Evolutionary conservation across 2,113 vertebrate genomes (phyloP), one percentile per base, ranked within the genome.

Genomic region (Falcunculus frontatus): DNA sequence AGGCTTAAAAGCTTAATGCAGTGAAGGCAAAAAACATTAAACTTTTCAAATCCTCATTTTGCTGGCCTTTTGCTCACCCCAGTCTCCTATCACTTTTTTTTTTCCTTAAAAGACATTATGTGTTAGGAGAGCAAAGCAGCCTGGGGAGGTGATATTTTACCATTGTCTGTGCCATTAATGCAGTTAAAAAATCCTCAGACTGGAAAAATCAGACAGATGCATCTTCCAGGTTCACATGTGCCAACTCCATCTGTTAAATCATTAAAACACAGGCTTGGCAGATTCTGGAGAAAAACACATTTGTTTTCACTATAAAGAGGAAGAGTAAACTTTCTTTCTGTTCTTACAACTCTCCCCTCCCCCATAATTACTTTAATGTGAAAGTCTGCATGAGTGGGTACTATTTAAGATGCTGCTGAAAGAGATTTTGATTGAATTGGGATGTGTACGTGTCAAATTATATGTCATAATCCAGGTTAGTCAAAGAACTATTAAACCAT

Each of bases 161-260:
- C 91, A 77, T 95, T 57, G 62, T 95, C 96, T 94, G 76, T 78
- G 95, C 96, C 89, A 75, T 74, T 96, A 97, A 94, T 85, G 93
- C 97, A 94, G 97, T 90, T 96, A 86, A 97, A 97, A 97, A 96
- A 95, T 94, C 97, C 91, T 95, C 97, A 97, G 97, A 97, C 97
- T 97, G 97, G 97, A 96, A 97, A 97, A 97, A 94, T 94, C 96
- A 98, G 98, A 97, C 98, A 98, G 97, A 97, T 97, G 98, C 94
- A 95, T 97, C 97, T 96, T 89, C 90, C 97, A 93, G 97, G 97
- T 98, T 97, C 96, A 96, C 97, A 95, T 96, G 97, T 97, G 98
- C 97, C 65, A 81, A 96, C 95, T 97, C 98, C 98, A 98, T 98
- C 98, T 98, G 98, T 95, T 97, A 96, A 96, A 95, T 97, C 97